Evolutionary conservation across 2,113 vertebrate genomes (phyloP).

Genomic region (Percopsis transmontana): DNA sequence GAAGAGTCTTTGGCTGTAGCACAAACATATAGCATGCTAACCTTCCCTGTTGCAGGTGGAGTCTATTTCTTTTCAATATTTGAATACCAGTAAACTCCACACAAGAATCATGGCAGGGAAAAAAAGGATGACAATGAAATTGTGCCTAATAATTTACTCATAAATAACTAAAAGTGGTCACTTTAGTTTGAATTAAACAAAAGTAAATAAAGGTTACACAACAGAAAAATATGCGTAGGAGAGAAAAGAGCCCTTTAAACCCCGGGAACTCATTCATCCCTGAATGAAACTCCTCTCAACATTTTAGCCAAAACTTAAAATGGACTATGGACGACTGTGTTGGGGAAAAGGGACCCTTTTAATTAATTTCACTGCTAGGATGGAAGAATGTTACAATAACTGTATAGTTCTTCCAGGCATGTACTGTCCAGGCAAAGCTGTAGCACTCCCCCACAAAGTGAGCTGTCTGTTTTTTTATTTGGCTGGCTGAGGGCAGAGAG

Average conservation of each 20-base stretch:
- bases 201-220: not conserved
- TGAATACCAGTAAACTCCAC: too few relatives aligned
- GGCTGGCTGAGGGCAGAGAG: conserved; percentile 6
- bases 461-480: conserved; percentile 30
- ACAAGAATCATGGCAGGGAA: too few relatives aligned
- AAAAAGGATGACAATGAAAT: too few relatives aligned
- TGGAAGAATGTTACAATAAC: conserved; percentile 54
- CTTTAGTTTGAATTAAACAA: not conserved
- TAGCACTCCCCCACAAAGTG: not conserved
- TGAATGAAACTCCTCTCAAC: not conserved
- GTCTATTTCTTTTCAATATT: not conserved
- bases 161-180: not conserved
- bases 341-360: conserved; percentile 17
- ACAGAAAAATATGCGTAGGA: too few relatives aligned
- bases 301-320: not conserved
- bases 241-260: not conserved
- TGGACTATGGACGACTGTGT: not conserved
- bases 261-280: not conserved
- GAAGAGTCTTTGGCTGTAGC: not conserved
- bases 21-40: not conserved
- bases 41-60: conserved; percentile 9
- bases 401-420: conserved; percentile 52
- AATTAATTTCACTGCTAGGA: conserved; percentile 24
- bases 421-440: conserved; percentile 42
- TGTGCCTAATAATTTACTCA: not conserved